Evolutionary conservation across 2,888 invertebrate genomes (phyloP), one percentile per base, ranked within the genome.

Genomic region (Bembecia ichneumoniformis): DNA sequence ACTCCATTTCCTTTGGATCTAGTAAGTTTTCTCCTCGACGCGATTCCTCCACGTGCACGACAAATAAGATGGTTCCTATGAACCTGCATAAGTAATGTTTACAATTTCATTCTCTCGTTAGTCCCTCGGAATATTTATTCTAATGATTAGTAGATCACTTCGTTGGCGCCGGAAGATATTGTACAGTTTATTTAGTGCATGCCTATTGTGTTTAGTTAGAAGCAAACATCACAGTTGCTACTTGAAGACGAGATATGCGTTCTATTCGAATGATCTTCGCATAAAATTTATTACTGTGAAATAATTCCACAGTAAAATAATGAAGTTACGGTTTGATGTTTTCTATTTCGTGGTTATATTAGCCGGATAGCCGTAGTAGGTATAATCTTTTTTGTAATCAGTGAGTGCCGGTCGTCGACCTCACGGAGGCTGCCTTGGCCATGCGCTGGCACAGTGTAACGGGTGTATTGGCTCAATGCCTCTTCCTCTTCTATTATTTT

Each of bases 341-440:
- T 45, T 15, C 43, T 17, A 46, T 36, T 9, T 48, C 7, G 10
- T 48, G 47, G 36, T 48, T 44, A 35, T 35, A 36, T 52, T 48
- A 48, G 36, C 35, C 13, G 40, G 40, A 40, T 7, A 40, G 40
- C 40, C 14, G 7, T n/a, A 66, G 67, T 69, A 69, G 64, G 66
- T 66, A 60, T 77, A 78, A 82, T 79, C 74, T 81, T 82, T 83
- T 82, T 82, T 83, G 74, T 82, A 78, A 84, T 79, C 80, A 75
- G 71, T 66, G 70, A 66, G 63, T 61, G 61, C 68, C 74, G 81
- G 81, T 84, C 84, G 77, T 74, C 76, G 83, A 78, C 83, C 83
- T 77, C 68, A 59, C 69, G 75, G 80, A 82, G 77, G 79, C 79
- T 83, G 82, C 71, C 63, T 52, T 63, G 66, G 67, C 67, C 40